Percentiles rank a stretch among this genome's conserved stretches.
Evolutionary conservation across 2,797 vertebrate genomes (phyloP).

Genomic region (Coluber constrictor): DNA sequence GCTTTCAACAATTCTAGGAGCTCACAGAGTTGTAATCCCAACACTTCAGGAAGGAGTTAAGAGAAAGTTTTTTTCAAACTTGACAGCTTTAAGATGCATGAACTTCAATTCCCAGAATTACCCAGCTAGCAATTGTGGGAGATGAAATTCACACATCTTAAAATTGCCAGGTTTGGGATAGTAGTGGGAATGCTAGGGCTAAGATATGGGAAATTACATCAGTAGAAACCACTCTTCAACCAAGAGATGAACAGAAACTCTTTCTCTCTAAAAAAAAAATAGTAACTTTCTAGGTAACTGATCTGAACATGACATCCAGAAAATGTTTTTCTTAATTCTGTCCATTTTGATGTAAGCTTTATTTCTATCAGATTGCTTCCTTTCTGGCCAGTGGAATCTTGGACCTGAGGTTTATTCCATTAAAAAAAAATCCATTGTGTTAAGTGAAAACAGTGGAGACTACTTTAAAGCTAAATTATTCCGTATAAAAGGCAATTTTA

Average conservation of each 20-base stretch:
- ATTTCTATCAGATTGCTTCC: not conserved
- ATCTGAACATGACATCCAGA: not conserved
- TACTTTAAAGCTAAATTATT: not conserved
- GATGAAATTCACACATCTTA: not conserved
- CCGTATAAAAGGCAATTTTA: not conserved
- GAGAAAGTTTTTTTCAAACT: not conserved
- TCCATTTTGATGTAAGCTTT: not conserved
- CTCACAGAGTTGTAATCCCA: not conserved
- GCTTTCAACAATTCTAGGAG: not conserved
- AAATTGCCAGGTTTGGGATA: not conserved
- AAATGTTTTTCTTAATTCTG: not conserved
- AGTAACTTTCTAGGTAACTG: not conserved
- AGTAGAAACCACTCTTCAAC: not conserved
- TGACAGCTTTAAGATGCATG: not conserved
- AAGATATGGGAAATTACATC: not conserved
- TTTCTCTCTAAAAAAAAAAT: not conserved
- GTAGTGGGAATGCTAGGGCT: not conserved
- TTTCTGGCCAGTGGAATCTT: not conserved
- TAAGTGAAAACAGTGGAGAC: not conserved
- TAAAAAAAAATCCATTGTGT: not conserved
- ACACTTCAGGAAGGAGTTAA: not conserved
- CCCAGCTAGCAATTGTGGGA: not conserved
- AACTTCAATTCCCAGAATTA: not conserved
- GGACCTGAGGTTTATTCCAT: not conserved
- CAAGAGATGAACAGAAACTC: not conserved